Evolutionary conservation across 2,888 invertebrate genomes (phyloP), one percentile per base, ranked within the genome.

Genomic region (Actias luna): DNA sequence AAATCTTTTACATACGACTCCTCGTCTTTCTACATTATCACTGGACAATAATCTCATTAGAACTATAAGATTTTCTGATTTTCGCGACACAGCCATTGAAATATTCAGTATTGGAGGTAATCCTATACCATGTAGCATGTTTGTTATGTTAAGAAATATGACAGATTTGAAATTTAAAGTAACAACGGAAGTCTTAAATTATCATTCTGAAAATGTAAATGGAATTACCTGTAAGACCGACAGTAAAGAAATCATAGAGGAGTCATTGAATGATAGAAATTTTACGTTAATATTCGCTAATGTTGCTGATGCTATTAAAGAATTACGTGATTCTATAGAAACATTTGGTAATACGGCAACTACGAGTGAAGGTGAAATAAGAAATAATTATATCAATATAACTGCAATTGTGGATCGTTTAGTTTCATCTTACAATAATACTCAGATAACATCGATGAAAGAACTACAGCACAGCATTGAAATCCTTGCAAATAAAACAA

Each of bases 171-270:
- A 58, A 60, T 63, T 36, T n/a, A 39, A 58, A 18, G 64, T 75
- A 60, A 72, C 69, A 58, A 66, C 75, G 36, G 67, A 72, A 27
- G 69, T 58, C 33, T 60, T 64, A 52, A 69, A 75, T 52, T 74
- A 68, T 29, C 69, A 70, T 62, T 66, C 58, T 60, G 74, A 76
- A 65, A 77, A 74, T 65, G 68, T 69, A 1, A 62, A 77, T 39
- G 79, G 79, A 4, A 65, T 82, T n/a, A 72, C 72, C 3, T 82
- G 82, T 61, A 78, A 77, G 16, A 72, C 61, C 16, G 58, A 31
- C 4, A 22, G 14, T 5, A 58, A 18, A 33, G 42, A 58, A 31
- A 42, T 62, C 8, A 18, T 62, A 33, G 31, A 42, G 10, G 33
- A 22, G 31, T 39, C 31, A 8, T 33, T 33, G 4, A 62, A 62